A percentile compares a stretch with the other conserved stretches of the same genome.
phyloP scores from a whole-genome alignment of 2,797 vertebrate genomes.

The Sebastes kiyomatsui region DNA sequence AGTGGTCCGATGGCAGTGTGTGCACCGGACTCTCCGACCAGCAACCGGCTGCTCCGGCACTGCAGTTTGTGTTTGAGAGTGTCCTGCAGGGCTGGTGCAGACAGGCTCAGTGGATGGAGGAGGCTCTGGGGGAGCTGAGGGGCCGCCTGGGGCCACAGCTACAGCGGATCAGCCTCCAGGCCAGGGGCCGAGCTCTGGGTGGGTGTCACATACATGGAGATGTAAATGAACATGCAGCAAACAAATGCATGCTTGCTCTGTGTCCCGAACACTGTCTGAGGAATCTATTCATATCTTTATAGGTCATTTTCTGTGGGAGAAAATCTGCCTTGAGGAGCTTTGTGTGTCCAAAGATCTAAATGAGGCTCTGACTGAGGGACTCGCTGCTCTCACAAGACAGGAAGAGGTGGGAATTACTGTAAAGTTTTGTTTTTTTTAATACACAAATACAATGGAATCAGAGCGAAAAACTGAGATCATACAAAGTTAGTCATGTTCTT shows the following conservation, averaged over 20 bases:
- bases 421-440: neutral
- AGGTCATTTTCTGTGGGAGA: slow-evolving; percentile 86
- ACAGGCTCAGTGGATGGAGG: slow-evolving; percentile 84
- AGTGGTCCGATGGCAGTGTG: slow-evolving; percentile 80
- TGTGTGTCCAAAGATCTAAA: slow-evolving; percentile 70
- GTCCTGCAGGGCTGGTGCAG: slow-evolving; percentile 83
- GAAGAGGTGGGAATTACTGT: slow-evolving; percentile 63
- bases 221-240: neutral
- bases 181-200: slow-evolving; percentile 79
- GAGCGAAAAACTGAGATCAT: neutral
- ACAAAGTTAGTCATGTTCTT: neutral
- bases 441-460: neutral
- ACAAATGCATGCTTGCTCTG: neutral
- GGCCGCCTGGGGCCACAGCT: slow-evolving; percentile 70
- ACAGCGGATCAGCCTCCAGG: slow-evolving; percentile 70
- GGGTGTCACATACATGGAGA: slow-evolving; percentile 2
- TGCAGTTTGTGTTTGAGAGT: slow-evolving; percentile 78
- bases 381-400: slow-evolving; percentile 74
- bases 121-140: slow-evolving; percentile 77
- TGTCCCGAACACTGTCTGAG: neutral
- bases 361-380: slow-evolving; percentile 75
- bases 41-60: slow-evolving; percentile 46
- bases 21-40: neutral
- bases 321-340: slow-evolving; percentile 67
- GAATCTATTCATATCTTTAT: neutral